Evolutionary conservation across 2,113 vertebrate species (phyloP).

Genomic region (Lates calcarifer): DNA sequence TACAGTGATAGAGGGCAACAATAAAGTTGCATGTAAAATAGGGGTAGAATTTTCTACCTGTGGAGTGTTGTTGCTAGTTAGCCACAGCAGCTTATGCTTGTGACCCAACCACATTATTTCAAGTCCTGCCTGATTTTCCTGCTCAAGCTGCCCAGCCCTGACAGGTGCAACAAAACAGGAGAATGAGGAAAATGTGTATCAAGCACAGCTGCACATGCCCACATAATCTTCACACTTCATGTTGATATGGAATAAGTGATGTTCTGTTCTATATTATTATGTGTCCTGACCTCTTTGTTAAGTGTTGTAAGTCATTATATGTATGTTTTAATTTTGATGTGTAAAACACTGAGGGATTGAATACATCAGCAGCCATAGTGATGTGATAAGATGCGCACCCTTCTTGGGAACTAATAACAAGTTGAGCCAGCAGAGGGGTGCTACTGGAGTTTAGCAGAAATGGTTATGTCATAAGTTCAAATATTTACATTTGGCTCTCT

Average conservation of each 20-base stretch:
- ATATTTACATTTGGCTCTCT: slow-evolving; percentile 72
- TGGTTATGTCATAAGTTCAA: slow-evolving; percentile 73
- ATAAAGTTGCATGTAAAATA: background rate
- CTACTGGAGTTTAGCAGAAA: slow-evolving; percentile 52
- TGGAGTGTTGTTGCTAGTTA: slow-evolving; percentile 16
- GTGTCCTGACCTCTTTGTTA: background rate
- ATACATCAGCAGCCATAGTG: background rate
- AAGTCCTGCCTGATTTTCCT: slow-evolving; percentile 45
- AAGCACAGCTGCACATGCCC: slow-evolving; percentile 42
- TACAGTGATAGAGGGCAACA: background rate
- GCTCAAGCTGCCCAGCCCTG: slow-evolving; percentile 40
- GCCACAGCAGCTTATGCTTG: background rate
- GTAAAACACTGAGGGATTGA: background rate
- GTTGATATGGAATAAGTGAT: slow-evolving; percentile 3
- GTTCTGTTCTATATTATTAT: background rate
- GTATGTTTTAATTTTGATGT: background rate
- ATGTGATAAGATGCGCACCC: too few species aligned
- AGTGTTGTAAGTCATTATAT: background rate
- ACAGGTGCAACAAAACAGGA: slow-evolving; percentile 28
- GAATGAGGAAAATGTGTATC: slow-evolving; percentile 26
- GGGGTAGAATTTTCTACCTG: background rate
- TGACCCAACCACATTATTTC: slow-evolving; percentile 21
- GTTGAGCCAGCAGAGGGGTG: slow-evolving; percentile 28
- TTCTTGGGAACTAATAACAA: slow-evolving; percentile 24
- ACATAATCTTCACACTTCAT: slow-evolving; percentile 44